These are phyloP conservation scores for Nixonia krombeini DNA, from an alignment of 1,140 invertebrate genomes.

Conservation along the genomic window DNA sequence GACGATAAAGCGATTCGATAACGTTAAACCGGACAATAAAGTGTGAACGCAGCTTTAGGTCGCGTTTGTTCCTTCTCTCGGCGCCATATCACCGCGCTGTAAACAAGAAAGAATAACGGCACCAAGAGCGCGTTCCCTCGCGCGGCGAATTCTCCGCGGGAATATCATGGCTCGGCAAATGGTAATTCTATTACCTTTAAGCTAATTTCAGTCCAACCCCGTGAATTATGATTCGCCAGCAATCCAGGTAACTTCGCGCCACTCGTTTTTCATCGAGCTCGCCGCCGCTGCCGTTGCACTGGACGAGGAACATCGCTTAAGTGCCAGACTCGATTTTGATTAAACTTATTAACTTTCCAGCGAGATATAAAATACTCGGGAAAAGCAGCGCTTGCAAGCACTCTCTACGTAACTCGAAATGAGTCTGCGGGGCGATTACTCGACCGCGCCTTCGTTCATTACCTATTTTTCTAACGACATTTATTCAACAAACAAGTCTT, in stretches of 20 bases:
- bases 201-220: conserved; percentile 17
- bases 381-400: conserved; percentile 15
- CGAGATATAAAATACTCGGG: conserved; percentile 14
- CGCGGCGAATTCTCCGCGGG: neutral
- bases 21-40: too few relatives aligned
- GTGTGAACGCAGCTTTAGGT: too few relatives aligned
- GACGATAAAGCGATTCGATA: too few relatives aligned
- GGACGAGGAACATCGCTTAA: conserved; percentile 25
- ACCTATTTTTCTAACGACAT: too few relatives aligned
- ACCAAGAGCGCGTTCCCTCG: neutral
- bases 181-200: conserved; percentile 34
- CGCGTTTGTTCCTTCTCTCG: neutral
- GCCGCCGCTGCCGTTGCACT: neutral
- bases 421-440: too few relatives aligned
- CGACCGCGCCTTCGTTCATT: too few relatives aligned
- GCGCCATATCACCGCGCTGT: neutral
- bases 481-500: too few relatives aligned
- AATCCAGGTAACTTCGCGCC: conserved; percentile 21
- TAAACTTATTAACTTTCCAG: conserved; percentile 30
- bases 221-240: conserved; percentile 27
- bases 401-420: too few relatives aligned
- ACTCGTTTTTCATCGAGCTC: conserved; percentile 18
- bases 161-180: conserved; percentile 15
- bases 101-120: conserved; percentile 19
- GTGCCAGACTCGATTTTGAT: conserved; percentile 28